Evolutionary conservation across 2,888 invertebrate species (phyloP).

Genomic region (Ophion slaviceki): DNA sequence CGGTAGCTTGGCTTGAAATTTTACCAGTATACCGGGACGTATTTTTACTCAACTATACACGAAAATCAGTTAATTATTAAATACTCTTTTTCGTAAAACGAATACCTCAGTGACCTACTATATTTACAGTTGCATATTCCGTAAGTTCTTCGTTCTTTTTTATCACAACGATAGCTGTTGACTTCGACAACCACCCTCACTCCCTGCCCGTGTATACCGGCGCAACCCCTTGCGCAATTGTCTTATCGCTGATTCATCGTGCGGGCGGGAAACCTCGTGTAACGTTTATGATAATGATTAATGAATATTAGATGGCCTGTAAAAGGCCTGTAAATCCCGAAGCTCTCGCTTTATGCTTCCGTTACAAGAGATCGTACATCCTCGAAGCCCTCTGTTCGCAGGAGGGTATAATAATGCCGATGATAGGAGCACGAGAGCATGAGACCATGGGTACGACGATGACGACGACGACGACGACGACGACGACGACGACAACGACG

Average conservation of each 20-base stretch:
- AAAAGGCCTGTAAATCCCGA: conserved; percentile 52
- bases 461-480: conserved; percentile 36
- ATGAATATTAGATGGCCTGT: conserved; percentile 44
- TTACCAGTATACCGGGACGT: too few relatives aligned
- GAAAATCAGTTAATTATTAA: too few relatives aligned
- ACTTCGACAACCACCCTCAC: neutral
- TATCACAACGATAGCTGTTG: neutral
- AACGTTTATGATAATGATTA: conserved; percentile 38
- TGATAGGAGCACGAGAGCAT: conserved; percentile 25
- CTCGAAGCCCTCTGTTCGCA: conserved; percentile 17
- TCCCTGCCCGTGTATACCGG: neutral
- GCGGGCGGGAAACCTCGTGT: neutral
- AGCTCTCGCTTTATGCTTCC: conserved; percentile 29
- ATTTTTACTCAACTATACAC: too few relatives aligned
- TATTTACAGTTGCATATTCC: neutral
- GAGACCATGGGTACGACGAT: conserved; percentile 40
- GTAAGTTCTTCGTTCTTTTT: neutral
- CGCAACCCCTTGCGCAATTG: neutral
- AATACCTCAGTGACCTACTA: too few relatives aligned
- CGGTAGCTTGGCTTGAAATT: too few relatives aligned
- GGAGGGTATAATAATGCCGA: conserved; percentile 53
- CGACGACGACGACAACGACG: conserved; percentile 38
- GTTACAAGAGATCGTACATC: conserved; percentile 46
- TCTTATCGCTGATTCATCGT: conserved; percentile 23
- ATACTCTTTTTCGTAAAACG: too few relatives aligned